A percentile compares a stretch with the other conserved stretches of the same genome.
Evolutionary conservation across 2,888 invertebrate species (phyloP).

Genomic region (Platypus cylindrus): DNA sequence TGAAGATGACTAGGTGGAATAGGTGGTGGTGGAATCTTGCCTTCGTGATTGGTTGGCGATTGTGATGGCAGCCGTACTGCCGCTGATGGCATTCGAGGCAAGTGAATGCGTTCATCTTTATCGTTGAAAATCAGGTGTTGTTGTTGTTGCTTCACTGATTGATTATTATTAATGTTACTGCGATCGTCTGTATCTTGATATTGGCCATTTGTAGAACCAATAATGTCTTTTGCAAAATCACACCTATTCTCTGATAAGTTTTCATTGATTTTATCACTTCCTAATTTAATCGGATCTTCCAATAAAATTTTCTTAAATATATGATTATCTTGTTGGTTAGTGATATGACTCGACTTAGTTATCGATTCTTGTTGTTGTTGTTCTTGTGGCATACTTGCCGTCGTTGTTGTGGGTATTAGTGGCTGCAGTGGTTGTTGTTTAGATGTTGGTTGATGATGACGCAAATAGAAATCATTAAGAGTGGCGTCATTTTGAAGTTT

Average conservation of each 20-base stretch:
- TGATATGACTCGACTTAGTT: conserved; percentile 59
- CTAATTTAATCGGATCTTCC: conserved; percentile 19
- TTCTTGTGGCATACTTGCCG: conserved; percentile 68
- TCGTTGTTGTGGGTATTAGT: conserved; percentile 44
- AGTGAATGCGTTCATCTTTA: conserved; percentile 32
- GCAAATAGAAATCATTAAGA: conserved; percentile 21
- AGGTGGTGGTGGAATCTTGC: too few species aligned
- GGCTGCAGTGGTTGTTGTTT: conserved; percentile 1
- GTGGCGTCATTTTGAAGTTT: conserved; percentile 12
- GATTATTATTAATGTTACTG: too few species aligned
- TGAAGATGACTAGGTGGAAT: conserved; percentile 6
- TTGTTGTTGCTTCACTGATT: too few species aligned
- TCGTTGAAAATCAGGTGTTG: conserved; percentile 20
- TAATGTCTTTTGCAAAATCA: too few species aligned
- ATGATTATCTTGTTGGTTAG: conserved; percentile 60
- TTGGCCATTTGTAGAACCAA: too few species aligned
- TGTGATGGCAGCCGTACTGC: too few species aligned
- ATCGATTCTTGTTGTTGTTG: conserved; percentile 73
- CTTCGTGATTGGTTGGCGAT: too few species aligned
- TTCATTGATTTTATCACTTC: conserved; percentile 6
- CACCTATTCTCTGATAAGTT: conserved; percentile 7
- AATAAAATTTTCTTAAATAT: conserved; percentile 66
- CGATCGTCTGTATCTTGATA: too few species aligned
- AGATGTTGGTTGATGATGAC: conserved; percentile 13
- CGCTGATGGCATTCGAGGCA: too few species aligned